Percentiles rank a stretch among this genome's conserved stretches.
phyloP scores from a whole-genome alignment of 2,888 invertebrate species.

The Ramazzottius varieornatus region DNA sequence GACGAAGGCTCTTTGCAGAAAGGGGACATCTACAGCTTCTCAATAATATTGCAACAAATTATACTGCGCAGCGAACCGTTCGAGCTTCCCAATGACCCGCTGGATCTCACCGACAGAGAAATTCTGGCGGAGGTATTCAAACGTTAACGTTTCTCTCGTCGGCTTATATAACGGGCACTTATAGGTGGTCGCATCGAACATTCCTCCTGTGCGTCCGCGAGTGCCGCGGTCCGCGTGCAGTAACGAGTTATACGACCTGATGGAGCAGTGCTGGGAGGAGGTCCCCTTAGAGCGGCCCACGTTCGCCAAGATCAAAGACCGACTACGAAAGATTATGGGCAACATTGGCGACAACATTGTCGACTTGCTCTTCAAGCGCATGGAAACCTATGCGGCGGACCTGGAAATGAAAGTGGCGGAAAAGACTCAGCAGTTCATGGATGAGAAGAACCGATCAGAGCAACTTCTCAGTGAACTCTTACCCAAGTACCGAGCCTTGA shows the following conservation, averaged over 20 bases:
- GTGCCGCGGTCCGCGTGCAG: not conserved
- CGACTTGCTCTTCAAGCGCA: constrained; percentile 9
- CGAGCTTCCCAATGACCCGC: not conserved
- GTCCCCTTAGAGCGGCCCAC: not conserved
- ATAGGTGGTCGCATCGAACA: not conserved
- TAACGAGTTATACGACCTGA: not conserved
- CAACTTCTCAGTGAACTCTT: constrained; percentile 10
- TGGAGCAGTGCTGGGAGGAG: constrained; percentile 2
- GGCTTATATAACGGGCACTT: not conserved
- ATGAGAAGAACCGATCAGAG: constrained; percentile 10
- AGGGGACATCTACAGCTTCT: constrained; percentile 7
- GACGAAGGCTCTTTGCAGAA: too few relatives aligned
- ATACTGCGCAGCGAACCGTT: not conserved
- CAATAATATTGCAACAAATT: constrained; percentile 4
- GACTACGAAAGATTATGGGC: not conserved
- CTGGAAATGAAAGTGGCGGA: constrained; percentile 10
- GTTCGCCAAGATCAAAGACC: not conserved
- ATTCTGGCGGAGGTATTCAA: not conserved
- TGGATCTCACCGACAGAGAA: not conserved
- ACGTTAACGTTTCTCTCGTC: not conserved
- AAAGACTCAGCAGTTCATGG: constrained; percentile 9
- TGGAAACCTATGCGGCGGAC: constrained; percentile 11
- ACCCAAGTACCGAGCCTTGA: constrained; percentile 7
- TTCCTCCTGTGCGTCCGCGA: not conserved
- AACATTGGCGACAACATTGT: constrained; percentile 8